A percentile compares a stretch with the other conserved stretches of the same genome.
Evolutionary conservation across 2,797 vertebrate genomes (phyloP).

Genomic region (Alca torda): DNA sequence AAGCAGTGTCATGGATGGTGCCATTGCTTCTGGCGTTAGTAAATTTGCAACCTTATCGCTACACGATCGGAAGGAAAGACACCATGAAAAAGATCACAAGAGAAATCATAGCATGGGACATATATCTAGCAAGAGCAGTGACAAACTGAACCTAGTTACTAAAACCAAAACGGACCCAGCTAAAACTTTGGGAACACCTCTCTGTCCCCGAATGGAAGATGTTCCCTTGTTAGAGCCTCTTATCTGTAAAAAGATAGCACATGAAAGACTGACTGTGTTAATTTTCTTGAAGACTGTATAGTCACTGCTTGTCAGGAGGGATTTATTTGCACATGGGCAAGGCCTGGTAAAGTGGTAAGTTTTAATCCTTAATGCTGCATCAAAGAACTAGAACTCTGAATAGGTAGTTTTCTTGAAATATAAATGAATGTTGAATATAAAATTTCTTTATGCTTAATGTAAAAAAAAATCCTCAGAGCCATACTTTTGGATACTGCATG

Average conservation of each 20-base stretch:
- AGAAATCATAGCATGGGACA: conserved; percentile 98
- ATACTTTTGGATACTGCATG: conserved; percentile 88
- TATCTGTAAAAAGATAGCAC: conserved; percentile 99
- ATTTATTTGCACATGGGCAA: conserved; percentile 99
- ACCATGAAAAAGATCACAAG: conserved; percentile 97
- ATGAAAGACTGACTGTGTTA: conserved; percentile 97
- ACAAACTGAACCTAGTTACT: conserved; percentile 94
- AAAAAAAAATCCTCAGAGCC: conserved; percentile 80
- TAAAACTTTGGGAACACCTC: conserved; percentile 93
- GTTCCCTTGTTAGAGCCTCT: conserved; percentile 97
- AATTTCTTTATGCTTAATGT: conserved; percentile 81
- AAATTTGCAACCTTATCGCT: conserved; percentile 96
- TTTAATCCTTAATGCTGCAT: conserved; percentile 85
- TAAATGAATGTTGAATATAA: conserved; percentile 80
- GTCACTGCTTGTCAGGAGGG: conserved; percentile 99
- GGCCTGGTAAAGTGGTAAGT: conserved; percentile 99
- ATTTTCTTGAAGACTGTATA: conserved; percentile 99
- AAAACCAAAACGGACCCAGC: conserved; percentile 95
- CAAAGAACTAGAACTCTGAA: conserved; percentile 76
- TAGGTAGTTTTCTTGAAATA: conserved; percentile 77
- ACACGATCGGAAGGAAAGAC: conserved; percentile 95
- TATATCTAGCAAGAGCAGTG: conserved; percentile 98
- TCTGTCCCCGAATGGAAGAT: conserved; percentile 97
- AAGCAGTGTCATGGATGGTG: conserved; percentile 86
- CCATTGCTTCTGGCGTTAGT: conserved; percentile 90